Evolutionary conservation across 2,113 vertebrate species (phyloP).

Genomic region (Platanista minor): DNA sequence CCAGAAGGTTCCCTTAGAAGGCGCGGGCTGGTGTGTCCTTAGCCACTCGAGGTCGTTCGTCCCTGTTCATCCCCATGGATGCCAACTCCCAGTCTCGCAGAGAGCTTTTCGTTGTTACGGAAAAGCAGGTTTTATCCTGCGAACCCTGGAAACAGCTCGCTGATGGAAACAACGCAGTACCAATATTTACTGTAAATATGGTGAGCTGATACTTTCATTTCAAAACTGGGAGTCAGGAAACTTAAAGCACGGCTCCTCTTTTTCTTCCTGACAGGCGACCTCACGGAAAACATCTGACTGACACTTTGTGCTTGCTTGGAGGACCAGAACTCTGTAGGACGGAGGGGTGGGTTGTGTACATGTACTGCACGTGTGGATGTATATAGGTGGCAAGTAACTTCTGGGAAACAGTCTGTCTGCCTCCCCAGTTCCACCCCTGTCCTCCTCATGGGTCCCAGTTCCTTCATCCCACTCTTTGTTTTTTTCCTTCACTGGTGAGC

Average conservation of each 20-base stretch:
- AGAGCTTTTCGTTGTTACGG: background rate
- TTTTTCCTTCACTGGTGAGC: background rate
- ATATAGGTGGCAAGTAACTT: accelerated
- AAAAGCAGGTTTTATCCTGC: background rate
- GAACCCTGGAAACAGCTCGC: background rate
- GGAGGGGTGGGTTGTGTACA: too few relatives aligned
- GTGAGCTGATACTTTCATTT: background rate
- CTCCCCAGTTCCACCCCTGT: background rate
- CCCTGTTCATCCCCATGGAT: background rate
- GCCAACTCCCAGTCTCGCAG: too few relatives aligned
- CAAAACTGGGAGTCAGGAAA: background rate
- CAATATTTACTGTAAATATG: background rate
- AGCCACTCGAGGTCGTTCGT: background rate
- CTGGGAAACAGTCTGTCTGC: background rate
- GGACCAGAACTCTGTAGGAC: accelerated
- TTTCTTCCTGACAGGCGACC: background rate
- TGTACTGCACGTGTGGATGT: accelerated
- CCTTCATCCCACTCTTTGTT: background rate
- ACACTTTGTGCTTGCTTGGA: background rate
- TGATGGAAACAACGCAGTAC: background rate
- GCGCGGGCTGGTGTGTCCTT: background rate
- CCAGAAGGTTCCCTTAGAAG: accelerated
- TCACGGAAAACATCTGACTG: accelerated
- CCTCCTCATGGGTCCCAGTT: too few relatives aligned
- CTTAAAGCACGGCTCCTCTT: background rate